Base-by-base conservation (phyloP, 2,113 vertebrate species). In the Rousettus leschenaultii region DNA sequence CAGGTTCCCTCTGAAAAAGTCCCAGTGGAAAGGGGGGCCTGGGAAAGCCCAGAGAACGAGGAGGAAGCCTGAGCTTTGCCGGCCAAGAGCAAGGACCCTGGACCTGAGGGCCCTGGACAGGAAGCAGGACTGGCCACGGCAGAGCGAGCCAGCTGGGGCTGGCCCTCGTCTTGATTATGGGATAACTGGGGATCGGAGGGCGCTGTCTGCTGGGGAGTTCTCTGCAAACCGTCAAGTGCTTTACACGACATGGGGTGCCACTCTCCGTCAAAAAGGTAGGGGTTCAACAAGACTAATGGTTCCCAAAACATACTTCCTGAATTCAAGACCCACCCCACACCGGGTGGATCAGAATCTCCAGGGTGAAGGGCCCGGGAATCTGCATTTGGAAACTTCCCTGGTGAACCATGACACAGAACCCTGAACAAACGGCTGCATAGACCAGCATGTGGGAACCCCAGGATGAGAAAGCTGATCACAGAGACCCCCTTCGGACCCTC, bases 1-100 rank as follows among this genome's bases (percentile, higher is more conserved):
- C 83, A 5, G 2, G 24, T 13, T 30, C 13, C 7, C 45, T 15
- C 15, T 15, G 55, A 11, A 40, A 74, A 13, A 9, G 68, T 12
- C 75, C 84, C 22, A 0, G 0, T 6, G 30, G 63, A 33, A 16
- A 43, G 9, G 24, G 33, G 33, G 61, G 8, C 1, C 0, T 7
- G 14, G 40, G n/a, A 18, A 51, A 51, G 33, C 10, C 73, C 0
- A 4, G 73, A 45, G 61, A 22, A 18, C 0, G 19, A 2, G 66
- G 68, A 45, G 40, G 48, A 53, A 10, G 10, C 48, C 1, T 15
- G 26, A 45, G n/a, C 74, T 9, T 45, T 3, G 9, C 30, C 4
- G 3, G 59, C 38, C 8, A 0, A 1, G 21, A 59, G 70, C 59
- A 28, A 66, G 40, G 66, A 14, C 88, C 28, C 6, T 0, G 3